Percentiles rank a stretch among this genome's conserved stretches.
Conservation (phyloP, 2,888 invertebrate genomes). For the Orthonychiurus folsomi region DNA sequence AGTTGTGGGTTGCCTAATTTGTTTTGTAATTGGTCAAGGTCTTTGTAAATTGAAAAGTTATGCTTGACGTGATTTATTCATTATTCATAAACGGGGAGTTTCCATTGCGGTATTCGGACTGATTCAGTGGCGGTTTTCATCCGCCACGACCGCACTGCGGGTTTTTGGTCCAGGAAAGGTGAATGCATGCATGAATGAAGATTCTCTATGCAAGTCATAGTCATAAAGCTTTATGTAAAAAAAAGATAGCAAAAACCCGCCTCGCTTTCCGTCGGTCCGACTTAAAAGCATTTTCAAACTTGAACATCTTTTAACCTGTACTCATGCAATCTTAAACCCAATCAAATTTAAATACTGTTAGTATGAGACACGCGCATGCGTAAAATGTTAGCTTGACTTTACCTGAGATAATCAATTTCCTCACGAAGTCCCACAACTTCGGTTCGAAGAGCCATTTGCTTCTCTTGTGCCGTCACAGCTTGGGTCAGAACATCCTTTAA, state of each 20-base stretch:
- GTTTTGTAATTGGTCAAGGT: background rate
- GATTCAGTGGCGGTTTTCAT: too few relatives aligned
- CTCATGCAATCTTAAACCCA: background rate
- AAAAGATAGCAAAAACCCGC: too few relatives aligned
- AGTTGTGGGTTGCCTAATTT: background rate
- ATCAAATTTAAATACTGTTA: background rate
- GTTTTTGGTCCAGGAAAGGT: too few relatives aligned
- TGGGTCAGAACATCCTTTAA: slow-evolving; percentile 32
- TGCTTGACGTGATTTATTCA: too few relatives aligned
- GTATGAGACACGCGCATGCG: background rate
- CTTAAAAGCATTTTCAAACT: background rate
- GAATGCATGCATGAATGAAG: too few relatives aligned
- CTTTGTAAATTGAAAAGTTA: too few relatives aligned
- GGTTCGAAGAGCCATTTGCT: slow-evolving; percentile 28
- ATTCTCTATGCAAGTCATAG: too few relatives aligned
- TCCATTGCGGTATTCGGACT: too few relatives aligned
- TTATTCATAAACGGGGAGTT: too few relatives aligned
- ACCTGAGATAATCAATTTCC: slow-evolving; percentile 37
- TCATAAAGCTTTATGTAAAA: too few relatives aligned
- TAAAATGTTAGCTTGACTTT: too few relatives aligned
- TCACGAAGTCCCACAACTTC: slow-evolving; percentile 35
- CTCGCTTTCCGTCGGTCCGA: background rate
- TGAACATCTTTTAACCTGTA: background rate
- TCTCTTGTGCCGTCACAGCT: slow-evolving; percentile 28
- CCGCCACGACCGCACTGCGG: too few relatives aligned